Base-by-base conservation (phyloP, 2,888 invertebrate species). In the Metellina segmentata region DNA sequence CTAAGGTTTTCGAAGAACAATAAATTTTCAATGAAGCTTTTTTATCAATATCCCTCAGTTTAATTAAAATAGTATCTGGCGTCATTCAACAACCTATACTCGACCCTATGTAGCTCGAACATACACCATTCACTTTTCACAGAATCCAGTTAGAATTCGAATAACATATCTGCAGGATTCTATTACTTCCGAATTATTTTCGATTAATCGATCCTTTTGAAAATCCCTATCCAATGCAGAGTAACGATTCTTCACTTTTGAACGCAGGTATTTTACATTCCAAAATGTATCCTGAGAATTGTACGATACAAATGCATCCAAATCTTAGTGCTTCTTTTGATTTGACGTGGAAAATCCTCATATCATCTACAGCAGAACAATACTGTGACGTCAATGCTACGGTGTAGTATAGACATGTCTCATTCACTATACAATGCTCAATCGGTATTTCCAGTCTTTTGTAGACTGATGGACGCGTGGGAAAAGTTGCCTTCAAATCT, bases 71-170 rank as follows among this genome's bases (percentile, higher is more conserved):
- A 96, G 93, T 97, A 96, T 96, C 96, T 95, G n/a, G 94, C 92
- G 48, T 93, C 94, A 69, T 94, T 94, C 11, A 95, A 93, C 5
- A 94, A 83, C 16, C 94, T 93, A 94, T 96, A 96, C 91, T 97
- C 94, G 8, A 97, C n/a, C n/a, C 97, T 94, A 93, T 96, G 96
- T 96, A 97, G 96, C 94, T 97, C 97, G 93, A 96, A 97, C 94
- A 96, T 96, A 94, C 97, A 97, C 97, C 94, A 96, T 96, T 94
- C 97, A 97, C 97, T 94, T n/a, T n/a, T n/a, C n/a, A n/a, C n/a
- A 94, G 97, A 97, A 93, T 95, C 95, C 72, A n/a, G n/a, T 96
- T 95, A 0, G 95, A 9, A 97, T 95, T 89, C 97, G 94, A 95
- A 97, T 95, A 0, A 97, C 96, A 7, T 96, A 96, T 20, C 96